Evolutionary conservation across 2,113 vertebrate genomes (phyloP).

Genomic region (Nanorana parkeri): DNA sequence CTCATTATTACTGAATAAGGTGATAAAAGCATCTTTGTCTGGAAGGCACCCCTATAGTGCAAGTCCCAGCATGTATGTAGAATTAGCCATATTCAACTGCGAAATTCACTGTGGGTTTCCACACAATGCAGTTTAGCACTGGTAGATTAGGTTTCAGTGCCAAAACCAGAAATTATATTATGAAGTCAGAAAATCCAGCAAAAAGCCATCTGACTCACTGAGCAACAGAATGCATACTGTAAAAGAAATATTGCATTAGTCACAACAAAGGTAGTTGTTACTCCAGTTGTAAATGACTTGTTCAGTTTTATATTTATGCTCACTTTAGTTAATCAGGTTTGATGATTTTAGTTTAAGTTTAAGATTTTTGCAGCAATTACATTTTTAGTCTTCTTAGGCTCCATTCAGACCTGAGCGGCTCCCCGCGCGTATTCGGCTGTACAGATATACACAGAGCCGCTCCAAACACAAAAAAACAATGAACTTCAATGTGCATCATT

Average conservation of each 20-base stretch:
- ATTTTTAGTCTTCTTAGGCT: too few species aligned
- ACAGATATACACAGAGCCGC: too few species aligned
- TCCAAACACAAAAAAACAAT: too few species aligned
- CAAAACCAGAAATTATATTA: slow-evolving; percentile 52
- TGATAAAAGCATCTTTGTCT: slow-evolving; percentile 58
- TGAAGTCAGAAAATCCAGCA: slow-evolving; percentile 26
- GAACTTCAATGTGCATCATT: too few species aligned
- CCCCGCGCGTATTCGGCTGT: too few species aligned
- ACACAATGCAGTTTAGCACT: slow-evolving; percentile 45
- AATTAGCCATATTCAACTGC: slow-evolving; percentile 56
- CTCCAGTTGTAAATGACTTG: background rate
- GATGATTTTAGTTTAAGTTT: too few species aligned
- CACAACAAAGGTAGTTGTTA: slow-evolving; percentile 25
- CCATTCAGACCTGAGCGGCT: too few species aligned
- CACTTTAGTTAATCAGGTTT: too few species aligned
- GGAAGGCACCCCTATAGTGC: slow-evolving; percentile 48
- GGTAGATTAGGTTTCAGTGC: slow-evolving; percentile 51
- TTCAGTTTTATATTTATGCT: background rate
- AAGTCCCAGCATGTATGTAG: slow-evolving; percentile 47
- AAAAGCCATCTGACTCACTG: background rate
- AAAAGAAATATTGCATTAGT: slow-evolving; percentile 4
- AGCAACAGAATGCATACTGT: slow-evolving; percentile 14
- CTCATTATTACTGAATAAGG: slow-evolving; percentile 55
- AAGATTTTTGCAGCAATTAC: too few species aligned
- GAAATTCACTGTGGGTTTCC: slow-evolving; percentile 51